phyloP scores from a whole-genome alignment of 2,113 vertebrate genomes.

The Corynorhinus townsendii region DNA sequence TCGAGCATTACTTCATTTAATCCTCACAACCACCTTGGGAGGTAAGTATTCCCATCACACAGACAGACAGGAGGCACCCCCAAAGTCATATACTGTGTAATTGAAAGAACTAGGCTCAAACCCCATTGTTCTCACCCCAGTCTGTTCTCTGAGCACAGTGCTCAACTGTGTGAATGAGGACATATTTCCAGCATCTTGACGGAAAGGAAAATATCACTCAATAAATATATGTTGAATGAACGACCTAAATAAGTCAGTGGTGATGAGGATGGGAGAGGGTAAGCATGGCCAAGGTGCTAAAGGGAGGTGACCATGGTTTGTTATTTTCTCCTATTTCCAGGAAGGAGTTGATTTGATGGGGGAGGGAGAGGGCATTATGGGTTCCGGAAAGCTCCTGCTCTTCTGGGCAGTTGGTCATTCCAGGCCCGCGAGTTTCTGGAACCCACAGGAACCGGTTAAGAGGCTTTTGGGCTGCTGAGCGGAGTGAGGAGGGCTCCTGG shows the following conservation, averaged over 20 bases:
- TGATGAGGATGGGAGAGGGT: background rate
- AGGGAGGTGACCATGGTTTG: background rate
- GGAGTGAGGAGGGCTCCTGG: background rate
- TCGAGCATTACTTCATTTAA: background rate
- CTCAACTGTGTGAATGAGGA: background rate
- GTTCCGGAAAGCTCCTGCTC: background rate
- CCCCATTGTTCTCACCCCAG: accelerated
- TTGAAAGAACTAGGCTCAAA: background rate
- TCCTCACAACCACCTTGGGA: background rate
- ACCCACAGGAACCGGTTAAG: background rate
- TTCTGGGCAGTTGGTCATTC: background rate
- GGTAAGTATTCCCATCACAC: background rate
- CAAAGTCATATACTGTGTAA: background rate
- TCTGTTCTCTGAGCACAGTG: background rate
- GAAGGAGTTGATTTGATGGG: background rate
- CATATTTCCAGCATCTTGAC: background rate
- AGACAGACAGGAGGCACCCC: background rate
- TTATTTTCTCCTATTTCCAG: background rate
- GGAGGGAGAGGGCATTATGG: background rate
- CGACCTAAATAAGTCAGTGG: background rate
- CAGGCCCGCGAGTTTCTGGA: background rate
- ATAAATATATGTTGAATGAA: background rate
- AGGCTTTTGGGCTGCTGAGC: background rate
- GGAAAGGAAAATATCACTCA: background rate
- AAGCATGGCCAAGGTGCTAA: no score